These are phyloP conservation scores for Daubentonia madagascariensis DNA, from an alignment of 2,113 vertebrate genomes.

Conservation along the genomic window DNA sequence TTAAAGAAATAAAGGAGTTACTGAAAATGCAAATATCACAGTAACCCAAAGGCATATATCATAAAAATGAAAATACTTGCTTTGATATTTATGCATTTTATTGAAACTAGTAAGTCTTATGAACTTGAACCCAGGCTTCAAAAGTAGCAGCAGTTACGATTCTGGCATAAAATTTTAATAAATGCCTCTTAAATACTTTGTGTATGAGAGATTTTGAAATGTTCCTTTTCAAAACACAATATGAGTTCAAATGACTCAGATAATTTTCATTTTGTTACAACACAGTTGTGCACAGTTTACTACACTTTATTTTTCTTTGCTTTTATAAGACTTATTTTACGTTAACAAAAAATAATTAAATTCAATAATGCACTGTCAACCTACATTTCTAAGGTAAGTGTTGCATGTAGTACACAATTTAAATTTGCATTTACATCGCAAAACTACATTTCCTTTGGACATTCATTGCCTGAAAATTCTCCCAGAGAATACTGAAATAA, in stretches of 20 bases:
- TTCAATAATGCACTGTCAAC: not conserved
- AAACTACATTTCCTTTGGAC: not conserved
- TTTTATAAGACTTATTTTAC: not conserved
- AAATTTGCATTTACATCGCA: not conserved
- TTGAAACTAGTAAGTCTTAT: not conserved
- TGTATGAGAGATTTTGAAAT: not conserved
- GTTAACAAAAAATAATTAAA: not conserved
- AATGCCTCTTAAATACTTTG: not conserved
- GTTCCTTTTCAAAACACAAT: not conserved
- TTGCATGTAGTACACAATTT: not conserved
- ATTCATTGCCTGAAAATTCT: not conserved
- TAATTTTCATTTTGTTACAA: not conserved
- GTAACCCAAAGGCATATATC: not conserved
- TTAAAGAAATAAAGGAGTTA: not conserved
- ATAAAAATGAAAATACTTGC: not conserved
- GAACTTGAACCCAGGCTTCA: not conserved
- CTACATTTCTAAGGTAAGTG: not conserved
- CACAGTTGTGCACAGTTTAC: not conserved
- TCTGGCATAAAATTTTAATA: not conserved
- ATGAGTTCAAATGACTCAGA: not conserved
- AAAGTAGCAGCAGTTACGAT: not conserved
- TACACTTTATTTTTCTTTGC: not conserved
- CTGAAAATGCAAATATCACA: not conserved
- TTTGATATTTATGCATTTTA: not conserved
- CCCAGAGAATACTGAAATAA: not conserved